A percentile compares a stretch with the other conserved stretches of the same genome.
Evolutionary conservation across 2,113 vertebrate genomes (phyloP).

Genomic region (Axis porcinus): DNA sequence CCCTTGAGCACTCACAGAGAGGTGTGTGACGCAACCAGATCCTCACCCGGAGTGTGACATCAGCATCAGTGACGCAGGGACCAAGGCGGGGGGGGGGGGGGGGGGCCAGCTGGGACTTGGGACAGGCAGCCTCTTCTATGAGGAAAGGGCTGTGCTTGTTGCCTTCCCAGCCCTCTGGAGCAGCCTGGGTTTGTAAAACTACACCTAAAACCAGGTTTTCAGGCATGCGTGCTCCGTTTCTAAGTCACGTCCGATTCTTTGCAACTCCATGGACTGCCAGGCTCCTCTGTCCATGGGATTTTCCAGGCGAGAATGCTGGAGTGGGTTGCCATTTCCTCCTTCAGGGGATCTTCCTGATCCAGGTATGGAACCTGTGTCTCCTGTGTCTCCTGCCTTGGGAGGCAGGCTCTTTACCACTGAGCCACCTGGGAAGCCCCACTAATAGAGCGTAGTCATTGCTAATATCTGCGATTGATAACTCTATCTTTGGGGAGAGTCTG

Average conservation of each 20-base stretch:
- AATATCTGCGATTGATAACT: not conserved
- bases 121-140: not conserved
- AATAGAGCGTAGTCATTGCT: not conserved
- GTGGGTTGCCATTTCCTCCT: not conserved
- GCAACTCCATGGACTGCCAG: accelerated
- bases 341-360: not conserved
- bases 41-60: not conserved
- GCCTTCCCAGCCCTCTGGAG: not conserved
- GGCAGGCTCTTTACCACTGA: not conserved
- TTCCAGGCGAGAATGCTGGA: not conserved
- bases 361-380: not conserved
- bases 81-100: not conserved
- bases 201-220: not conserved
- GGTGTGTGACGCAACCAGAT: not conserved
- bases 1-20: not conserved
- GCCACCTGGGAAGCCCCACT: not conserved
- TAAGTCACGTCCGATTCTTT: accelerated
- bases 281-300: not conserved
- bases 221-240: not conserved
- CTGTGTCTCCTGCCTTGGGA: not conserved
- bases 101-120: not conserved
- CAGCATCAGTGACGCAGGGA: not conserved
- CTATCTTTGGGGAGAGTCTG: not conserved
- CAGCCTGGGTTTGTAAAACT: not conserved
- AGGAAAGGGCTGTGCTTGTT: not conserved